Conservation (phyloP, 1,140 invertebrate genomes). For the Diorhabda sublineata region DNA sequence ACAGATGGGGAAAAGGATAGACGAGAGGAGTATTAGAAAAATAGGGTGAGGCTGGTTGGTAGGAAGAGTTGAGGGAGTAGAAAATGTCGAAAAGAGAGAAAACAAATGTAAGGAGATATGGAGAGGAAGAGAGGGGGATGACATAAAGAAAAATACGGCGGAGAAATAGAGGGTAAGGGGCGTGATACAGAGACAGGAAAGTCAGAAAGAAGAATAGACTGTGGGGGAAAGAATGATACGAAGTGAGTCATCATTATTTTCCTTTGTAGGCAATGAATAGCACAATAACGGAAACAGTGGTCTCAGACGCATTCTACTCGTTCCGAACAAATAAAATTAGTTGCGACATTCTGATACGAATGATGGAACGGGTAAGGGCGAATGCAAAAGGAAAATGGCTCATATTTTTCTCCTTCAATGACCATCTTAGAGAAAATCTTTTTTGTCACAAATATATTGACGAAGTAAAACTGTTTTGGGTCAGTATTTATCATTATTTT, state of each 20-base stretch:
- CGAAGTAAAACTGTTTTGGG: constrained; percentile 6
- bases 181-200: not conserved
- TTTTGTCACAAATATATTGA: constrained; percentile 5
- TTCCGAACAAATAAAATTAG: constrained; percentile 7
- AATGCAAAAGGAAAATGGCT: not conserved
- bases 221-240: not conserved
- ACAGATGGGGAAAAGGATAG: too few species aligned
- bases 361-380: not conserved
- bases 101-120: not conserved
- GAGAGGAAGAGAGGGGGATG: not conserved
- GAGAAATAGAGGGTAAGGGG: not conserved
- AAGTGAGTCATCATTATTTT: not conserved
- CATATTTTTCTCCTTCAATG: constrained; percentile 7
- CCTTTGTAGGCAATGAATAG: constrained; percentile 3
- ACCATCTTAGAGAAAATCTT: constrained; percentile 5
- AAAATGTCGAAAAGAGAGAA: too few species aligned
- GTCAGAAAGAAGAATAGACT: not conserved
- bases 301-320: constrained; percentile 8
- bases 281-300: not conserved
- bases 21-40: too few species aligned
- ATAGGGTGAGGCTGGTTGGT: too few species aligned
- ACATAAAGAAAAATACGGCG: not conserved
- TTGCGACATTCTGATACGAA: constrained; percentile 9
- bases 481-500: not conserved
- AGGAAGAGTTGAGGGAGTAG: too few species aligned